A percentile compares a stretch with the other conserved stretches of the same genome.
Evolutionary conservation across 2,888 invertebrate genomes (phyloP).

Genomic region (Epiperipatus broadwayi): DNA sequence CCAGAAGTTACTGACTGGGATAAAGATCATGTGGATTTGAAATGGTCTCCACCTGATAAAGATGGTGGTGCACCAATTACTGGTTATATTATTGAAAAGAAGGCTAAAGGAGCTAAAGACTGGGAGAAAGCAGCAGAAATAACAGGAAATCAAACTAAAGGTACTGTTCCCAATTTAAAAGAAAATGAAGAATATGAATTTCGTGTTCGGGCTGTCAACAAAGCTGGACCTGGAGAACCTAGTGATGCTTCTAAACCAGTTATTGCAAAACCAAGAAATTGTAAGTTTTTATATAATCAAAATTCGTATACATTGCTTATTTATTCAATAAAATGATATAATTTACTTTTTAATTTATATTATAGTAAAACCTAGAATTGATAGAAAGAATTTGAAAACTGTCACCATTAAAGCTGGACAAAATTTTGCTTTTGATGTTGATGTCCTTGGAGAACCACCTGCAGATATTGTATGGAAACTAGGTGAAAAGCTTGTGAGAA

Average conservation of each 20-base stretch:
- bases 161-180: conserved; percentile 65
- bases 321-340: no score
- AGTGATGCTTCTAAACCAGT: conserved; percentile 68
- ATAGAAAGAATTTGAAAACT: conserved; percentile 71
- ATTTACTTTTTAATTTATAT: conserved; percentile 18
- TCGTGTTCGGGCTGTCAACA: conserved; percentile 80
- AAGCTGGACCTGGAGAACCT: conserved; percentile 76
- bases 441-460: conserved; percentile 72
- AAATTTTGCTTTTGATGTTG: conserved; percentile 67
- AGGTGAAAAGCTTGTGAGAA: conserved; percentile 51
- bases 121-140: conserved; percentile 79
- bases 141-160: conserved; percentile 59
- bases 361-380: conserved; percentile 80
- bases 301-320: no score
- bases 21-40: conserved; percentile 80
- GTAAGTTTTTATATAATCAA: conserved; percentile 42
- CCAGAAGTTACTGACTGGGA: conserved; percentile 85
- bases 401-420: conserved; percentile 78
- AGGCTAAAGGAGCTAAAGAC: conserved; percentile 53
- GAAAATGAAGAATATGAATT: conserved; percentile 91
- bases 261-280: conserved; percentile 60
- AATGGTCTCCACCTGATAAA: conserved; percentile 69
- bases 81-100: conserved; percentile 81
- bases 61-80: conserved; percentile 96
- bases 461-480: conserved; percentile 72